phyloP scores from a whole-genome alignment of 2,113 vertebrate species.

The Diadophis punctatus region DNA sequence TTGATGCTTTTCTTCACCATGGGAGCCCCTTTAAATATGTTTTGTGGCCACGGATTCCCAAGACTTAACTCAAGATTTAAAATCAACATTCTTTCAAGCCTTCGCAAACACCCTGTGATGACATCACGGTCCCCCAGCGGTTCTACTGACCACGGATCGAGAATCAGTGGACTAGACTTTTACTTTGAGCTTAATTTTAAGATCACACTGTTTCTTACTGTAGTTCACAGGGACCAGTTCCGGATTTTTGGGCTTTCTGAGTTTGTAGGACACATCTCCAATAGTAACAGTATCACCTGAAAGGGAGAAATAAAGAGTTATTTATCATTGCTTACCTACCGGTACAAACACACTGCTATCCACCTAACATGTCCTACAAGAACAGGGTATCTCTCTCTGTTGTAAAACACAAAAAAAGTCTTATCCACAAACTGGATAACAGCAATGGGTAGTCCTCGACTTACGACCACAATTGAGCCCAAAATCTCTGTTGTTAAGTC shows the following conservation, averaged over 20 bases:
- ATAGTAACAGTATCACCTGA: conserved; percentile 89
- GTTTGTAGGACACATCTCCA: conserved; percentile 86
- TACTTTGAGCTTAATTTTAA: background rate
- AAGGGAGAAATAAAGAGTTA: conserved; percentile 42
- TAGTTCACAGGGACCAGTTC: conserved; percentile 93
- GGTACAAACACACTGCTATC: background rate
- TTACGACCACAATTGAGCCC: too few species aligned
- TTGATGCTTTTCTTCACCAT: too few species aligned
- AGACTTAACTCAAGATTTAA: too few species aligned
- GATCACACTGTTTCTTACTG: conserved; percentile 74
- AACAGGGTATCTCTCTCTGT: background rate
- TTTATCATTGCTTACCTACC: background rate
- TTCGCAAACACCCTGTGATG: too few species aligned
- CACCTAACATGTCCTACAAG: conserved; percentile 7
- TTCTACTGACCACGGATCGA: too few species aligned
- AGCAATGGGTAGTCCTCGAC: too few species aligned
- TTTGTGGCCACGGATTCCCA: too few species aligned
- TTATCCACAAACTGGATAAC: background rate
- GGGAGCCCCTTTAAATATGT: too few species aligned
- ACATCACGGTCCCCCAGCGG: too few species aligned
- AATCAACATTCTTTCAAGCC: too few species aligned
- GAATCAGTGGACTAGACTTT: background rate
- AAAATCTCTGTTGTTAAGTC: too few species aligned
- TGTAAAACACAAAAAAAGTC: background rate
- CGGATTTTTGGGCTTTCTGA: conserved; percentile 85